Evolutionary conservation across 2,113 vertebrate genomes (phyloP).

Genomic region (Lamprologus lemairii): DNA sequence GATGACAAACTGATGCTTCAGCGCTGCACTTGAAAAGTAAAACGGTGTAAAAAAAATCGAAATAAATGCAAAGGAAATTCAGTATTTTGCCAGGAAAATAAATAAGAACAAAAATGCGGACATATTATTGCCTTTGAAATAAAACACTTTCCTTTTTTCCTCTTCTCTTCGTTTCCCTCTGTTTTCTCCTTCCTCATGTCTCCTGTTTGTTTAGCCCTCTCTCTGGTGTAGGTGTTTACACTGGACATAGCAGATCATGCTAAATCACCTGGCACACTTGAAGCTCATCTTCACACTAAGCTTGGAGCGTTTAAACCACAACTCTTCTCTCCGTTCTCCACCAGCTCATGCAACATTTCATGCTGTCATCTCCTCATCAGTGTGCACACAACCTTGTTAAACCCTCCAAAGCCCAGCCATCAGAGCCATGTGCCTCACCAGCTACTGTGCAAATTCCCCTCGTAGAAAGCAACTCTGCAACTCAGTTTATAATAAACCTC

Average conservation of each 20-base stretch:
- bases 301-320: background rate
- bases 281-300: background rate
- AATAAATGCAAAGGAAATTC: background rate
- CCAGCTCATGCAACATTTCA: background rate
- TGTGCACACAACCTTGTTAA: background rate
- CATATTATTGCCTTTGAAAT: background rate
- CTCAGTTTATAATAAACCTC: background rate
- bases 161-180: background rate
- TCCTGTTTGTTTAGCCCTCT: background rate
- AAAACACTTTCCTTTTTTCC: background rate
- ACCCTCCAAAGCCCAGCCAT: background rate
- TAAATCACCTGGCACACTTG: background rate
- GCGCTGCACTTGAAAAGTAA: background rate
- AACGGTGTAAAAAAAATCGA: accelerated
- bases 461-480: background rate
- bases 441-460: background rate
- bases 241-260: background rate
- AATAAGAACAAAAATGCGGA: background rate
- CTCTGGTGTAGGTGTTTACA: background rate
- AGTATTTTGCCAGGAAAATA: background rate
- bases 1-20: background rate
- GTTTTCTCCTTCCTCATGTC: background rate
- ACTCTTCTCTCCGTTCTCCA: background rate
- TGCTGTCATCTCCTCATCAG: background rate
- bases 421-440: background rate